Base-by-base conservation (phyloP, 2,113 vertebrate genomes). In the Holacanthus passer region DNA sequence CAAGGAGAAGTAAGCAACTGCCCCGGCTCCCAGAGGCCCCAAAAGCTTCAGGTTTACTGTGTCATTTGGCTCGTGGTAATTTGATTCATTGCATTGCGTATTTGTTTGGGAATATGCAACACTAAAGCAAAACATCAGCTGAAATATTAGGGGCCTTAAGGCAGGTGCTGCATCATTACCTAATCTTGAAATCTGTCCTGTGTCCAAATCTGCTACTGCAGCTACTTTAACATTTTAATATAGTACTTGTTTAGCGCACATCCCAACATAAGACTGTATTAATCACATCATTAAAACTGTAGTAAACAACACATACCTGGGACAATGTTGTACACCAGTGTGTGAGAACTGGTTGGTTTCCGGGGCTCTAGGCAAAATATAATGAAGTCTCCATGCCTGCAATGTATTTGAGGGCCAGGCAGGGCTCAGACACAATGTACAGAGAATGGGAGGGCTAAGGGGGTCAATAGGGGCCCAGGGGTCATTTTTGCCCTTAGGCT, bases 81-180 rank as follows among this genome's bases (percentile, higher is more conserved):
- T 66, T 73, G 47, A 66, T 65, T 56, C 24, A 68, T 67, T 53
- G 43, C 58, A 37, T 13, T 52, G 47, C n/a, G 70, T 41, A 69
- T 76, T 70, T 76, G 55, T 67, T 50, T 67, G 14, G 53, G 37
- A 62, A 48, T n/a, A 56, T 68, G 39, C 29, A 50, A 14, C 3
- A 4, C 45, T 67, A 48, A 48, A 77, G 45, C 31, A 63, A 68
- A 53, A 62, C n/a, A 58, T 71, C 41, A 53, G 11, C 16, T 67
- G 27, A 31, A 59, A 60, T 59, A n/a, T 39, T 50, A 59, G 2
- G 16, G 12, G 19, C 71, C 12, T 62, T 12, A 41, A 29, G 47
- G 72, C 50, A 59, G 43, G 63, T 66, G 45, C 32, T 50, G 81
- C 31, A 82, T 69, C 29, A 74, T 52, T 53, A 50, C 27, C 72